Evolutionary conservation across 2,888 invertebrate species (phyloP).

Genomic region (Drosophila fulvimacula): DNA sequence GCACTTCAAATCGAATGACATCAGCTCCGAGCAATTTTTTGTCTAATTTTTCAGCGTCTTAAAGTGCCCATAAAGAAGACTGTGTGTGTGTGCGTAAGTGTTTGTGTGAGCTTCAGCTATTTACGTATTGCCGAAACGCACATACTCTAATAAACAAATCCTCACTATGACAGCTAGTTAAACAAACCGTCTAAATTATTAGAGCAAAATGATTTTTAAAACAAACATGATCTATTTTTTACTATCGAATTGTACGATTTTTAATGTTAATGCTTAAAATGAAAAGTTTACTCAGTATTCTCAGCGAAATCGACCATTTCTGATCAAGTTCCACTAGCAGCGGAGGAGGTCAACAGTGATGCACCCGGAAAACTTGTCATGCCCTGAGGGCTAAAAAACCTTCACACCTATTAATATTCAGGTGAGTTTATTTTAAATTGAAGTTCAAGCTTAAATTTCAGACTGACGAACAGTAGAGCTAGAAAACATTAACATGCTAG

Average conservation of each 20-base stretch:
- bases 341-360: background rate
- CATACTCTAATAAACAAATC: slow-evolving; percentile 33
- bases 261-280: background rate
- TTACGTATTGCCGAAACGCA: slow-evolving; percentile 15
- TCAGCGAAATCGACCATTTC: background rate
- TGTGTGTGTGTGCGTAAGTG: slow-evolving; percentile 6
- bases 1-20: slow-evolving; percentile 54
- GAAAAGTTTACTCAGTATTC: background rate
- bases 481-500: background rate
- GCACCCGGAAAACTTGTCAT: background rate
- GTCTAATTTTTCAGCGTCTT: slow-evolving; percentile 41
- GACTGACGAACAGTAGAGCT: too few species aligned
- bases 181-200: slow-evolving; percentile 4
- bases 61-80: slow-evolving; percentile 28
- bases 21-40: slow-evolving; percentile 57
- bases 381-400: background rate
- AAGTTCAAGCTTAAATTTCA: background rate
- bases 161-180: slow-evolving; percentile 1
- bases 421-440: too few species aligned
- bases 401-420: too few species aligned
- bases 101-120: slow-evolving; percentile 17
- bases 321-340: background rate
- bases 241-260: background rate
- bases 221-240: background rate
- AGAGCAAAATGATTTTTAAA: background rate